Base-by-base conservation (phyloP, 2,888 invertebrate species). In the Drosophila antonietae region DNA sequence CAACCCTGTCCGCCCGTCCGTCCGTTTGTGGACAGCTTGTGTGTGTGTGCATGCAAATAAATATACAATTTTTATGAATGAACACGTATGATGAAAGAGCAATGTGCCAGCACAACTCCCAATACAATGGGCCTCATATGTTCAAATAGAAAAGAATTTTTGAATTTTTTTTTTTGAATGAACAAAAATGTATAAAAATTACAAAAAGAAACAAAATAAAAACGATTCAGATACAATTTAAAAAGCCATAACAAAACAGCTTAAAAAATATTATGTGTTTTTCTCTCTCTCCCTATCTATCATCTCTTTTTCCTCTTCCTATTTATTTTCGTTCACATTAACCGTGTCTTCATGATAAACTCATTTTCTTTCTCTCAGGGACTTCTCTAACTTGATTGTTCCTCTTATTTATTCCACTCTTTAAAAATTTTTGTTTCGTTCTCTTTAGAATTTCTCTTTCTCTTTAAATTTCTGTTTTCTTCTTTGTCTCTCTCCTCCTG, bases 41-140 rank as follows among this genome's bases (percentile, higher is more conserved):
- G 62, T 68, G 56, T 33, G 63, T 84, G 62, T 68, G 58, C 71
- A 84, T 84, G 89, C 88, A 86, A 89, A 85, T 86, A 86, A 86
- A 85, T 89, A 85, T 85, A 89, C 53, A 86, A 88, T 83, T 89
- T 89, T 86, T 88, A 86, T 86, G 85, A 86, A 86, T 86, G 85
- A 89, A 89, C 85, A 86, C 90, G 85, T 89, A 78, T 86, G 87
- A 85, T 85, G 83, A 88, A 88, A 88, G 76, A 88, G 73, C 85
- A 69, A 60, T 66, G 71, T 53, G 53, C 77, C 73, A 57, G 55
- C 78, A 64, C 18, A 47, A 41, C 62, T 51, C 58, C 51, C 75
- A 70, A 35, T 52, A 85, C 83, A 77, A 68, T 82, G 81, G 81
- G 65, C 66, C 14, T 57, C 9, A 31, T 35, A 41, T 43, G 4